Conservation (phyloP, 1,140 invertebrate genomes). For the Bombus polaris region DNA sequence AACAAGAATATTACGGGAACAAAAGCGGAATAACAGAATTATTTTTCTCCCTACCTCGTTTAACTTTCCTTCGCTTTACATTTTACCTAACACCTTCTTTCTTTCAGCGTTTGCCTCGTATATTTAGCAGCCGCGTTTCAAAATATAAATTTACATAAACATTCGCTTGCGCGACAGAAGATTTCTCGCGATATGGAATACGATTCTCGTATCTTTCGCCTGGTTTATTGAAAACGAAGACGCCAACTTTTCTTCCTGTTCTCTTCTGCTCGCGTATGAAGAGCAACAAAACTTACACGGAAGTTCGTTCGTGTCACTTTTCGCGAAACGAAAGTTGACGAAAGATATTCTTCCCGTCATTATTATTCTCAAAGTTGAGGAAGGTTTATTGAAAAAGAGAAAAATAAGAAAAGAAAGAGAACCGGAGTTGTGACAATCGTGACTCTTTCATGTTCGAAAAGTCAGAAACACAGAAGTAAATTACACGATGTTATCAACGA, state of each 20-base stretch:
- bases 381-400: neutral
- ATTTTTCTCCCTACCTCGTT: neutral
- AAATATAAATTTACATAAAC: neutral
- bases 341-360: slow-evolving; percentile 1
- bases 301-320: slow-evolving; percentile 30
- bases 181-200: neutral
- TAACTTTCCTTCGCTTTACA: neutral
- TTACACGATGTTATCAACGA: neutral
- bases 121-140: neutral
- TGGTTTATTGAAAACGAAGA: slow-evolving; percentile 15
- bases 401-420: too few relatives aligned
- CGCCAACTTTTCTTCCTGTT: slow-evolving; percentile 7
- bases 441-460: neutral
- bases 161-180: neutral
- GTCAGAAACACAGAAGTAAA: neutral
- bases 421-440: neutral
- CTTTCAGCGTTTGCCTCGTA: neutral
- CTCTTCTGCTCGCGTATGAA: neutral
- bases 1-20: neutral
- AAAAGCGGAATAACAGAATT: neutral
- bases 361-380: slow-evolving; percentile 1
- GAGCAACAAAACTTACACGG: neutral
- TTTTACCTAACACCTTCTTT: neutral
- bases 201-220: neutral
- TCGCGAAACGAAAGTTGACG: neutral